Percentiles rank a stretch among this genome's conserved stretches.
These are phyloP conservation scores for Propithecus perrieri DNA, from an alignment of 2,797 vertebrate genomes.

Conservation along the genomic window DNA sequence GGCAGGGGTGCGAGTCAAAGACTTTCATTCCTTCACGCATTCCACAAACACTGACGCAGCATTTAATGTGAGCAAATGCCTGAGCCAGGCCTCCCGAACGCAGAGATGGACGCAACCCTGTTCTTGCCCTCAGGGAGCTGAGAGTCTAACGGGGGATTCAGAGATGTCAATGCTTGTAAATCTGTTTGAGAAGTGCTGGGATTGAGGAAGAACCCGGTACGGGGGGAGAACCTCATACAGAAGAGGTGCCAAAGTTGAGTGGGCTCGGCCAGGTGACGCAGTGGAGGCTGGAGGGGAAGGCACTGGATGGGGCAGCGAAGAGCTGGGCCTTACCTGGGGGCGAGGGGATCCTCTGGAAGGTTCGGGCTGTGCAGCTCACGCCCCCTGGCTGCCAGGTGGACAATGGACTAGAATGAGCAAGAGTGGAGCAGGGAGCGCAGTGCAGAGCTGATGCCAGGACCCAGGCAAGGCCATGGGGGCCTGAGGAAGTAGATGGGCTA, in stretches of 20 bases:
- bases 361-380: too few relatives aligned
- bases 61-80: not conserved
- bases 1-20: not conserved
- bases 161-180: not conserved
- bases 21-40: not conserved
- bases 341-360: not conserved
- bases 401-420: not conserved
- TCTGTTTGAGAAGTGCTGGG: fast-evolving
- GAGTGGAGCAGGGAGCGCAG: not conserved
- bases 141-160: not conserved
- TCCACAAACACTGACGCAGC: not conserved
- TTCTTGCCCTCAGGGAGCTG: not conserved
- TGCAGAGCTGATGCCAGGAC: not conserved
- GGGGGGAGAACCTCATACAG: not conserved
- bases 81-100: not conserved
- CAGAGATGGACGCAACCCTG: not conserved
- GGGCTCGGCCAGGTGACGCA: not conserved
- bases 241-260: not conserved
- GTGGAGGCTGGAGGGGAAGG: not conserved
- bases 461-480: not conserved
- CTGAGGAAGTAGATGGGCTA: not conserved
- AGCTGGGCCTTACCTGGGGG: not conserved
- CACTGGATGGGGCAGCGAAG: not conserved
- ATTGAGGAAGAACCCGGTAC: not conserved
- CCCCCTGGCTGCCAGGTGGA: not conserved